Evolutionary conservation across 2,797 vertebrate species (phyloP), one percentile per base, ranked within the genome.

Genomic region (Crypturellus tataupa): DNA sequence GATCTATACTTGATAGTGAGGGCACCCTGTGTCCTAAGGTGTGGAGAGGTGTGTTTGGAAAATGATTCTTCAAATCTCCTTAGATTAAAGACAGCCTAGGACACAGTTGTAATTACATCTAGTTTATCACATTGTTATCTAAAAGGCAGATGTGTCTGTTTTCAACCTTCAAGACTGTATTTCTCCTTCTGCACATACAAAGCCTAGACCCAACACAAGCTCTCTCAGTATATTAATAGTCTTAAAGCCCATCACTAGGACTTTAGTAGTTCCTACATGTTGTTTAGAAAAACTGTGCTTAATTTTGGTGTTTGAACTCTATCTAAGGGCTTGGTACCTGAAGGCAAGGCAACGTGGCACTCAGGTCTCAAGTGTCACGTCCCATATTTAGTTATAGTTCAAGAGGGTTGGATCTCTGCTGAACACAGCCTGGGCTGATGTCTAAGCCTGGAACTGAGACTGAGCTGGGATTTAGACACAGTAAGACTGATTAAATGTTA

Each of bases 401-500:
- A 71, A 80, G 87, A 40, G 35, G 11, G 14, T 85, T 60, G 5
- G 63, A 18, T n/a, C 24, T 71, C 60, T 82, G 39, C 53, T 23
- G 47, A 89, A 78, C 46, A 65, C 56, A 77, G n/a, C 16, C 69
- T n/a, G 83, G 37, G 3, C 7, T 68, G 60, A 64, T 23, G 73
- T 33, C 24, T 7, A 25, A 70, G 44, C 9, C 35, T 77, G 51
- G 64, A 71, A 49, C 59, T 53, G 62, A 47, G 53, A 56, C 37
- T 29, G n/a, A 93, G 19, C 5, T 87, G 68, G 53, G 44, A 58
- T 85, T 89, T 83, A 78, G 93, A 73, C 0, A 1, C 37, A 53
- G 73, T 78, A 70, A 55, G 31, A 65, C 33, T 84, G 67, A 79
- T 72, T 62, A 82, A 94, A 70, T 83, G 35, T 47, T 87, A 67